A percentile compares a stretch with the other conserved stretches of the same genome.
Conservation (phyloP, 2,113 vertebrate species). For the Cryptoleucopteryx plumbea region DNA sequence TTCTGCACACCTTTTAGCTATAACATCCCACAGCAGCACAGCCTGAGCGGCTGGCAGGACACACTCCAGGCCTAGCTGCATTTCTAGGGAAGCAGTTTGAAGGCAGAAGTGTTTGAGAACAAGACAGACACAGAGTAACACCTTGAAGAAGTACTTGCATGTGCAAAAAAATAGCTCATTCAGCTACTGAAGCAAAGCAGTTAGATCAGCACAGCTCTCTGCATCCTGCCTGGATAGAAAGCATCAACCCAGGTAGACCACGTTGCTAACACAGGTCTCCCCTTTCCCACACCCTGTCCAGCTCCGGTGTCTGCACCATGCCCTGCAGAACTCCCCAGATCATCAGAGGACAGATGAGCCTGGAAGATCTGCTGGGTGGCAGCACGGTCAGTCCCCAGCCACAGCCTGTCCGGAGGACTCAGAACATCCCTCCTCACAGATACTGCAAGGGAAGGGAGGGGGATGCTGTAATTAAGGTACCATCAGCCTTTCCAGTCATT, state of each 20-base stretch:
- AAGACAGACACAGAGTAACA: not conserved
- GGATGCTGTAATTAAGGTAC: not conserved
- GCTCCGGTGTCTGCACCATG: not conserved
- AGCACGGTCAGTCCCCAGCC: not conserved
- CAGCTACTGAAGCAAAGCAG: not conserved
- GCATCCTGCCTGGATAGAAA: not conserved
- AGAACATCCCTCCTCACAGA: not conserved
- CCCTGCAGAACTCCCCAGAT: not conserved
- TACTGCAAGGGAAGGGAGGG: not conserved
- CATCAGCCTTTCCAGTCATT: not conserved
- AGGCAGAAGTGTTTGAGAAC: not conserved
- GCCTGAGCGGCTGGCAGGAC: not conserved
- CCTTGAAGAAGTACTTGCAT: not conserved
- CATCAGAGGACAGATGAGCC: not conserved
- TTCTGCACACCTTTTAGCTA: not conserved
- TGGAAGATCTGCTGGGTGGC: not conserved
- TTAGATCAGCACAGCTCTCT: not conserved
- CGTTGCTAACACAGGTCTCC: no score
- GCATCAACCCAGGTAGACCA: not conserved
- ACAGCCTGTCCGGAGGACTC: not conserved
- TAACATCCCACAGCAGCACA: not conserved
- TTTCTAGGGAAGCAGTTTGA: not conserved
- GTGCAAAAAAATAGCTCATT: not conserved
- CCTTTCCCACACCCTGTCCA: not conserved
- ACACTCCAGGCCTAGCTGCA: accelerated